Evolutionary conservation across 2,797 vertebrate species (phyloP).

Genomic region (Lagocephalus sceleratus): DNA sequence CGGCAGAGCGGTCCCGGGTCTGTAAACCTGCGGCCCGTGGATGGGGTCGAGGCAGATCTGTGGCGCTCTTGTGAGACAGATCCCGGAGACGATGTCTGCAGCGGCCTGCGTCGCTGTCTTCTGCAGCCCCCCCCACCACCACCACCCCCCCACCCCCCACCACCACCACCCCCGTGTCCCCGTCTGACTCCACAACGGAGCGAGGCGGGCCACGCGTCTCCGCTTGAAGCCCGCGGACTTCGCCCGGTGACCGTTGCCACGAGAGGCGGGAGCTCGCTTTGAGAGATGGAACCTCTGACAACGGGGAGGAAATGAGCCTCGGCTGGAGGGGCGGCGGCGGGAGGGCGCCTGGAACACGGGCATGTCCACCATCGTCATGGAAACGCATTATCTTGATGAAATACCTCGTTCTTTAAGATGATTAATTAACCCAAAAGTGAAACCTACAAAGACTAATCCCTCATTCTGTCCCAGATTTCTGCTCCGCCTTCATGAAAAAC

Average conservation of each 20-base stretch:
- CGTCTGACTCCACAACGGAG: constrained; percentile 23
- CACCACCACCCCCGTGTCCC: constrained; percentile 3
- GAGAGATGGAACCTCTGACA: too few species aligned
- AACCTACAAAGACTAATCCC: too few species aligned
- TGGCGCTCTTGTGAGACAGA: constrained; percentile 41
- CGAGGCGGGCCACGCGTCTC: constrained; percentile 22
- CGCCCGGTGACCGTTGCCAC: too few species aligned
- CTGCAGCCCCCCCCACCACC: constrained; percentile 21
- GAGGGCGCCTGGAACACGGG: background rate
- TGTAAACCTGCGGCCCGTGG: background rate
- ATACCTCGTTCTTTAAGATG: too few species aligned
- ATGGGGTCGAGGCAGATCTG: constrained; percentile 8
- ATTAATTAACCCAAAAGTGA: too few species aligned
- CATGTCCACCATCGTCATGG: too few species aligned
- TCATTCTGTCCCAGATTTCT: too few species aligned
- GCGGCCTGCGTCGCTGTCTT: constrained; percentile 21
- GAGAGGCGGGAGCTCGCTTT: too few species aligned
- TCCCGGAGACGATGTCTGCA: constrained; percentile 24
- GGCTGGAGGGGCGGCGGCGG: constrained; percentile 17
- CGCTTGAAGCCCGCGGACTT: constrained; percentile 15
- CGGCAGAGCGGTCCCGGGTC: constrained; percentile 1
- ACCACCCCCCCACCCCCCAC: too few species aligned
- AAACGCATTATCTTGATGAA: too few species aligned
- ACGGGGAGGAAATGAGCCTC: too few species aligned
- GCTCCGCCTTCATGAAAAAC: too few species aligned